Percentiles rank a stretch among this genome's conserved stretches.
These are phyloP conservation scores for Parapristionchus giblindavisi DNA, from an alignment of 2,888 invertebrate genomes.

Conservation along the genomic window DNA sequence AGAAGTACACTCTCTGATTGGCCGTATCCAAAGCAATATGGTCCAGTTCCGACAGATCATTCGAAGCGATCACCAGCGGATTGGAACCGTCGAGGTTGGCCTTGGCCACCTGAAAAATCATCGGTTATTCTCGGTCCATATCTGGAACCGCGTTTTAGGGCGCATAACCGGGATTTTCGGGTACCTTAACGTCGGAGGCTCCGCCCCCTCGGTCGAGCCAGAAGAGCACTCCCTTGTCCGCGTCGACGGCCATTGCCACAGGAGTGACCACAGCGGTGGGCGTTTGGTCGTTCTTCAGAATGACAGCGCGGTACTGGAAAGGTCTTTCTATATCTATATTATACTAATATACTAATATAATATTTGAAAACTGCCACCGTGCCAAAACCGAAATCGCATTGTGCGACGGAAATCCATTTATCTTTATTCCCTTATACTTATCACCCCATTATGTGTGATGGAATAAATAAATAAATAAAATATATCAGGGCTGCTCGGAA, in stretches of 20 bases:
- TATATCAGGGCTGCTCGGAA: too few relatives aligned
- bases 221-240: constrained; percentile 89
- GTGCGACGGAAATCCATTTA: too few relatives aligned
- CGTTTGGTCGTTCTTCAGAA: constrained; percentile 89
- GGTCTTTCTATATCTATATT: background rate
- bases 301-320: constrained; percentile 80
- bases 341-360: too few relatives aligned
- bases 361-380: too few relatives aligned
- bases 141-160: background rate
- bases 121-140: background rate
- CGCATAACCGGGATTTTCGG: too few relatives aligned
- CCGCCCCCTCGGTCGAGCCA: constrained; percentile 94
- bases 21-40: constrained; percentile 84
- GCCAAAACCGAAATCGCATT: too few relatives aligned
- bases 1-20: constrained; percentile 86
- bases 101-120: constrained; percentile 74
- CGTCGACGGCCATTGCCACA: constrained; percentile 82
- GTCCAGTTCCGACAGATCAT: constrained; percentile 73
- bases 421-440: too few relatives aligned
- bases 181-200: constrained; percentile 49
- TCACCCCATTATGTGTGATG: too few relatives aligned
- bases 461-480: too few relatives aligned
- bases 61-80: constrained; percentile 71
- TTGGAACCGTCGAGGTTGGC: constrained; percentile 91
- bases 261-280: constrained; percentile 83